Evolutionary conservation across 2,888 invertebrate genomes (phyloP), one percentile per base, ranked within the genome.

Genomic region (Lithodes maja): DNA sequence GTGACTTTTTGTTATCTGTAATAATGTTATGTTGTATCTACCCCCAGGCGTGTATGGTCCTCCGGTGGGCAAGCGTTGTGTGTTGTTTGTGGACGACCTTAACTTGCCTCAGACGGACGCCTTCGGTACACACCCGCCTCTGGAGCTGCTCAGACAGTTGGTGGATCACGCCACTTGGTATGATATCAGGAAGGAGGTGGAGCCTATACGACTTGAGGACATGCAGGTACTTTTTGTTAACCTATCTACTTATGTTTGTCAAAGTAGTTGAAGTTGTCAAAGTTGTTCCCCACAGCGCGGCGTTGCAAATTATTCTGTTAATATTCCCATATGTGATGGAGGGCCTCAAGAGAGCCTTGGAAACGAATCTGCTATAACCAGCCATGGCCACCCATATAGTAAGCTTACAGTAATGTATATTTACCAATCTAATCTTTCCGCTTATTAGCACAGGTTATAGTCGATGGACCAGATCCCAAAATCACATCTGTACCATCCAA

Each of bases 21-120:
- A 33, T 33, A 33, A 33, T 33, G 33, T 33, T 33, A 33, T 33
- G 33, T 33, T 33, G 33, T 33, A 33, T 33, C 33, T 33, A 33
- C 33, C 33, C 33, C 33, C 33, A 92, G 96, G 99, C 1, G 97
- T 98, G 15, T 99, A 95, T 93, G 99, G 99, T 0, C 98, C 99
- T 0, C 98, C 98, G 0, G 95, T 98, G 82, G 98, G 98, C 2
- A 98, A 98, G 93, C 96, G 96, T 93, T 96, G 96, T 94, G 96
- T 99, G 15, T 96, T 98, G 80, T 99, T 99, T 93, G 97, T 99
- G 68, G 99, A 99, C 93, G 99, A 99, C 93, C 96, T 99, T n/a
- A 98, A 98, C 93, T 98, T 99, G 98, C 99, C 99, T 0, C 94
- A 97, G 92, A 96, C 97, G 86, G 98, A 98, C 94, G 95, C 95